Percentiles rank a stretch among this genome's conserved stretches.
These are phyloP conservation scores for Glaucomys volans DNA, from an alignment of 2,113 vertebrate genomes.

Conservation along the genomic window DNA sequence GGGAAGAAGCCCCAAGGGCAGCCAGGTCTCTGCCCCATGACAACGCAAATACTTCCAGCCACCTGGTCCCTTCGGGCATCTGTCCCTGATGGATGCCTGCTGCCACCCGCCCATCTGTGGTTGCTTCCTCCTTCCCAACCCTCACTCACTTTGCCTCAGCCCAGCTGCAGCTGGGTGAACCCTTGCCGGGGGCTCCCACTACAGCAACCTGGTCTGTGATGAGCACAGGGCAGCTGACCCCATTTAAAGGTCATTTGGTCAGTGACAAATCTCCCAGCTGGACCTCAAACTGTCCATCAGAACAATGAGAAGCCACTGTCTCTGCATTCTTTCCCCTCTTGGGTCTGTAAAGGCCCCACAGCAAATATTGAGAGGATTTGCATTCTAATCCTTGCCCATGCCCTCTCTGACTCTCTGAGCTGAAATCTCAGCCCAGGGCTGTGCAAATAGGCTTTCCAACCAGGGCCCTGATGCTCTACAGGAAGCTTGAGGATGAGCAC, in stretches of 20 bases:
- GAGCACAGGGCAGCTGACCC: not conserved
- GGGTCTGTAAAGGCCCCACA: not conserved
- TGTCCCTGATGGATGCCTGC: fast-evolving
- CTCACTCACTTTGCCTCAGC: conserved; percentile 65
- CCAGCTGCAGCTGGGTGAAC: conserved; percentile 50
- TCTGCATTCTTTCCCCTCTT: not conserved
- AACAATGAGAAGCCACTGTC: fast-evolving
- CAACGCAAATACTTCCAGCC: not conserved
- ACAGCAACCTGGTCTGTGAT: conserved; percentile 37
- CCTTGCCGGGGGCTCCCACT: not conserved
- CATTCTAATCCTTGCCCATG: not conserved
- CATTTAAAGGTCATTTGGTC: not conserved
- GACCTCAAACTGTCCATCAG: not conserved
- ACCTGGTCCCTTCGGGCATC: fast-evolving
- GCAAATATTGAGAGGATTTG: conserved; percentile 54
- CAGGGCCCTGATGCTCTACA: not conserved
- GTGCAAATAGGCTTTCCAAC: not conserved
- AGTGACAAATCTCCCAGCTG: not conserved
- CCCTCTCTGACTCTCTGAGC: not conserved
- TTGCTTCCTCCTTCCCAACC: conserved; percentile 13
- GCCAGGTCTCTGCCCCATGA: fast-evolving
- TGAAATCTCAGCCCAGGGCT: not conserved
- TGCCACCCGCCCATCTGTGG: not conserved
- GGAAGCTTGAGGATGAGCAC: too few relatives aligned
- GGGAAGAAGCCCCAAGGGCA: not conserved